A percentile compares a stretch with the other conserved stretches of the same genome.
phyloP scores from a whole-genome alignment of 2,113 vertebrate genomes.

The Sardina pilchardus region DNA sequence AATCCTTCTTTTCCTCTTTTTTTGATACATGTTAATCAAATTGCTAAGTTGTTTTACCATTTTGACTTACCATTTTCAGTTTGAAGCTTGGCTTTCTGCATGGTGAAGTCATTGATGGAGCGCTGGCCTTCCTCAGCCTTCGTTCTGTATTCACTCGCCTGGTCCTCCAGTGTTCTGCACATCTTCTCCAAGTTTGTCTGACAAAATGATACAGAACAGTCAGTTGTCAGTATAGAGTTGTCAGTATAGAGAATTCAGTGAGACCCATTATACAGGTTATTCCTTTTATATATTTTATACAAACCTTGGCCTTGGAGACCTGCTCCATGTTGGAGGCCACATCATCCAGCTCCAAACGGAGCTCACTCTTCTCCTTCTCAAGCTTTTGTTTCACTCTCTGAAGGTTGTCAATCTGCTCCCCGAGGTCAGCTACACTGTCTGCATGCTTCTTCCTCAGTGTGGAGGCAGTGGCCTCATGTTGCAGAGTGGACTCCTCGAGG shows the following conservation, averaged over 20 bases:
- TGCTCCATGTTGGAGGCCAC: slow-evolving; percentile 83
- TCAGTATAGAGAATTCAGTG: too few relatives aligned
- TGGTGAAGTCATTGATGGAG: slow-evolving; percentile 70
- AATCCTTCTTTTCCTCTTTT: too few relatives aligned
- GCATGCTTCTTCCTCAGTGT: slow-evolving; percentile 80
- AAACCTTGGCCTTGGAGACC: slow-evolving; percentile 69
- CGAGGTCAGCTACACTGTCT: slow-evolving; percentile 73
- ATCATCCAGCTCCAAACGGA: slow-evolving; percentile 77
- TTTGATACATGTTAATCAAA: too few relatives aligned
- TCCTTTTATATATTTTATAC: too few relatives aligned
- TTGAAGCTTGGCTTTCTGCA: slow-evolving; percentile 76
- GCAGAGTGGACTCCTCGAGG: slow-evolving; percentile 80
- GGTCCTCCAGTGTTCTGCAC: slow-evolving; percentile 81
- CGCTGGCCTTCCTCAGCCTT: slow-evolving; percentile 79
- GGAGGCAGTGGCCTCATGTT: slow-evolving; percentile 75
- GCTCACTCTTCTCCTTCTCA: slow-evolving; percentile 83
- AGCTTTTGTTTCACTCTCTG: slow-evolving; percentile 80
- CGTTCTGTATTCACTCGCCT: slow-evolving; percentile 78
- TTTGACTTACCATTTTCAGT: slow-evolving; percentile 77
- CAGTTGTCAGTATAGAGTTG: too few relatives aligned
- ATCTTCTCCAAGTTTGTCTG: slow-evolving; percentile 83
- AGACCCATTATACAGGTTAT: too few relatives aligned
- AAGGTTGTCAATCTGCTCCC: slow-evolving; percentile 78
- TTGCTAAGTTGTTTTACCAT: neutral
- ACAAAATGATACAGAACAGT: neutral